Evolutionary conservation across 2,797 vertebrate species (phyloP).

Genomic region (Sarcoramphus papa): DNA sequence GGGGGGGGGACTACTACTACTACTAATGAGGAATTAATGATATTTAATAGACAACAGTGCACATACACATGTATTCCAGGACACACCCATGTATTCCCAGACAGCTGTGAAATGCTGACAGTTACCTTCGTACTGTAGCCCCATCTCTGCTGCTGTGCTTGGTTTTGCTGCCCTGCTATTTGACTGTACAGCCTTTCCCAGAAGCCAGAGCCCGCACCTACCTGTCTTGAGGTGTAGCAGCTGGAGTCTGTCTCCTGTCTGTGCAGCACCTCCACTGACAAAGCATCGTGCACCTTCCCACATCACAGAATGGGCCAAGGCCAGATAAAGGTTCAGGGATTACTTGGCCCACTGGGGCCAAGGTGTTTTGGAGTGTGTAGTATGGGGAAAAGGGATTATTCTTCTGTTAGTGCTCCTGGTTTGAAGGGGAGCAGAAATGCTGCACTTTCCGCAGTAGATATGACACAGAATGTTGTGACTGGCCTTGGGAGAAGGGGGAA

Average conservation of each 20-base stretch:
- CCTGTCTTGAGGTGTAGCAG: not conserved
- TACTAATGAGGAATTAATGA: not conserved
- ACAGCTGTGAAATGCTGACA: not conserved
- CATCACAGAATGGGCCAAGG: not conserved
- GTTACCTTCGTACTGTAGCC: not conserved
- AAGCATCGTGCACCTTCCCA: not conserved
- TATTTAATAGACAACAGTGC: not conserved
- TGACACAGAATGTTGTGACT: not conserved
- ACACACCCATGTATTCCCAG: not conserved
- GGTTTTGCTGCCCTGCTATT: not conserved
- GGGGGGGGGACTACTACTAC: not conserved
- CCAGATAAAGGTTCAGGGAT: not conserved
- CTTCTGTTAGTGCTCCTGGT: not conserved
- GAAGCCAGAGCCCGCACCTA: not conserved
- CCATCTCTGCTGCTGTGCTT: not conserved
- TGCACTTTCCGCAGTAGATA: not conserved
- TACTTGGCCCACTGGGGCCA: not conserved
- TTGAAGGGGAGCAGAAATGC: not conserved
- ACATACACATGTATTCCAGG: not conserved
- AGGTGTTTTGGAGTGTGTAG: not conserved
- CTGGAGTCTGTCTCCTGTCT: not conserved
- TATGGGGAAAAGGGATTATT: not conserved
- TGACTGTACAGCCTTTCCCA: not conserved
- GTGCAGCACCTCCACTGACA: not conserved
- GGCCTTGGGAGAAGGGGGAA: not conserved